These are phyloP conservation scores for Lamproptera curius DNA, from an alignment of 2,888 invertebrate genomes.

Conservation along the genomic window DNA sequence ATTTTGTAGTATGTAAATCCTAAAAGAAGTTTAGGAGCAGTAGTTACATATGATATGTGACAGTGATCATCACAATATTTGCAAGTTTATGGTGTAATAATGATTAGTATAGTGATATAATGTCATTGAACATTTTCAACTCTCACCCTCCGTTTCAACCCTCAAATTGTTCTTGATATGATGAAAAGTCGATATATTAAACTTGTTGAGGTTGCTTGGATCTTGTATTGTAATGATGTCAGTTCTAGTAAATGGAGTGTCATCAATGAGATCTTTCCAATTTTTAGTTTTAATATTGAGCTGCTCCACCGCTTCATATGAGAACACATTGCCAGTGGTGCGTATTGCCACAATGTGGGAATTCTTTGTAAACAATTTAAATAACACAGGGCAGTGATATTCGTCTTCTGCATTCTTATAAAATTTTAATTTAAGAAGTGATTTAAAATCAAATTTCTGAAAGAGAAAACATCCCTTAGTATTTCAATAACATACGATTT, in stretches of 20 bases:
- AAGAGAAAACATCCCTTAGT: too few species aligned
- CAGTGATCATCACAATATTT: too few species aligned
- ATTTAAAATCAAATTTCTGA: conserved; percentile 88
- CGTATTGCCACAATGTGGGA: conserved; percentile 95
- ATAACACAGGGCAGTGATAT: conserved; percentile 96
- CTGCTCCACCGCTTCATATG: conserved; percentile 96
- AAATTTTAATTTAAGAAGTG: conserved; percentile 91
- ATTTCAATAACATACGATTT: too few species aligned
- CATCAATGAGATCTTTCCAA: conserved; percentile 95
- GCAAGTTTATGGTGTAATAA: too few species aligned
- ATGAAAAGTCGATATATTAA: conserved; percentile 95
- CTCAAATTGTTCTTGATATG: conserved; percentile 95
- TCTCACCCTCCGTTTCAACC: conserved; percentile 93
- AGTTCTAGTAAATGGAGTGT: conserved; percentile 90
- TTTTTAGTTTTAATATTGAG: conserved; percentile 96
- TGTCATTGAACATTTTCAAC: too few species aligned
- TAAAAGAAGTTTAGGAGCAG: too few species aligned
- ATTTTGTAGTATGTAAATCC: too few species aligned
- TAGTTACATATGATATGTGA: too few species aligned
- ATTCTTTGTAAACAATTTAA: conserved; percentile 94
- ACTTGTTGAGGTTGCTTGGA: conserved; percentile 93
- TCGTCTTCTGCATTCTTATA: conserved; percentile 89
- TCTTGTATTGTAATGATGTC: conserved; percentile 97
- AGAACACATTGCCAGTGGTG: conserved; percentile 96
- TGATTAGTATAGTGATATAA: too few species aligned